Evolutionary conservation across 2,113 vertebrate species (phyloP).

Genomic region (Conger conger): DNA sequence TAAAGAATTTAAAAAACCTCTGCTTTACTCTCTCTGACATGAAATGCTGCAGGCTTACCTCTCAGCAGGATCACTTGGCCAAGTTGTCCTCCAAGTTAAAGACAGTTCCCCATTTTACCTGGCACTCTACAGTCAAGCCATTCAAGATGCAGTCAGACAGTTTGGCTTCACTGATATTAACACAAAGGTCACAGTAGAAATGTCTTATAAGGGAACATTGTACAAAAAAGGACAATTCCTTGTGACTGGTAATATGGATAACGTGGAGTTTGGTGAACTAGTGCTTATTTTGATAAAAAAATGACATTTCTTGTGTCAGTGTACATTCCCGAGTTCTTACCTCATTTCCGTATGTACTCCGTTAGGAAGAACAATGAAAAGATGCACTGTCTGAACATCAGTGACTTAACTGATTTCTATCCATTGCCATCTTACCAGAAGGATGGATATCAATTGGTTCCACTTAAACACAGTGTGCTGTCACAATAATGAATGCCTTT

Average conservation of each 20-base stretch:
- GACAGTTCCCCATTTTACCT: constrained; percentile 38
- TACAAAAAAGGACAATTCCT: constrained; percentile 40
- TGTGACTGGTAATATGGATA: constrained; percentile 27
- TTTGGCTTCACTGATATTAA: constrained; percentile 44
- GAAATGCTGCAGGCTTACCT: constrained; percentile 44
- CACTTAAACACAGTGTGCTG: constrained; percentile 43
- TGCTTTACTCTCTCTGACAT: constrained; percentile 41
- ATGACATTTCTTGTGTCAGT: constrained; percentile 37
- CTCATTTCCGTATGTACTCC: constrained; percentile 36
- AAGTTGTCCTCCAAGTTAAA: constrained; percentile 35
- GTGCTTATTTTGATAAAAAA: constrained; percentile 41
- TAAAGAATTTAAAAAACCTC: constrained; percentile 43
- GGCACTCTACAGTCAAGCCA: constrained; percentile 41
- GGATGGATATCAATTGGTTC: constrained; percentile 41
- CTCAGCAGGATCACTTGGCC: constrained; percentile 29
- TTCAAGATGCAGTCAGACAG: constrained; percentile 34
- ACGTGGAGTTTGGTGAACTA: constrained; percentile 40
- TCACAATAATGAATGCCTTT: constrained; percentile 22
- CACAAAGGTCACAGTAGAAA: constrained; percentile 38
- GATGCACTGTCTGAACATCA: constrained; percentile 31
- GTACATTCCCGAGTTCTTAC: constrained; percentile 29
- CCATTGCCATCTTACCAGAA: constrained; percentile 37
- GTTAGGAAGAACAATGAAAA: constrained; percentile 31
- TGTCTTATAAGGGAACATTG: constrained; percentile 35
- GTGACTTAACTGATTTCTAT: constrained; percentile 44